Percentiles rank a stretch among this genome's conserved stretches.
These are phyloP conservation scores for Thunnus maccoyii DNA, from an alignment of 2,113 vertebrate species.

Conservation along the genomic window DNA sequence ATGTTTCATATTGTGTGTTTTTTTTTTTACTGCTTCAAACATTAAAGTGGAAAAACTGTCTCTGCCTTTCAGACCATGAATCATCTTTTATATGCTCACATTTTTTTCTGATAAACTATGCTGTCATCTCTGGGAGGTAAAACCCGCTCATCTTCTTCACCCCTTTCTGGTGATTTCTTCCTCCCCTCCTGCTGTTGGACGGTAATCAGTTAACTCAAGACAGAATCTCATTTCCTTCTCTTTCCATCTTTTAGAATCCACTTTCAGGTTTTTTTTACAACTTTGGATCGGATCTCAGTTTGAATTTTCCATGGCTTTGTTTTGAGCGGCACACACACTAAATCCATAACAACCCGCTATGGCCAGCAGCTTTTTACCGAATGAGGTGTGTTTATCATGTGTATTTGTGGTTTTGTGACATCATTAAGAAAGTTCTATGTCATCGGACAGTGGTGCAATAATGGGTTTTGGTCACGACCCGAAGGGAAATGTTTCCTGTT, in stretches of 20 bases:
- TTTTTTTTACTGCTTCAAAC: slow-evolving; percentile 29
- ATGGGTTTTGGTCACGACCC: slow-evolving; percentile 1
- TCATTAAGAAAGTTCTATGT: slow-evolving; percentile 12
- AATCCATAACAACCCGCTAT: slow-evolving; percentile 12
- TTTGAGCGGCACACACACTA: background rate
- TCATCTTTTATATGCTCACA: slow-evolving; percentile 18
- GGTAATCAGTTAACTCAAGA: slow-evolving; percentile 38
- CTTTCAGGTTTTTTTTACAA: slow-evolving; percentile 7
- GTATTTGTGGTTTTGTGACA: slow-evolving; percentile 32
- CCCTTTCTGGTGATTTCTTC: background rate
- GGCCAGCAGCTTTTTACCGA: slow-evolving; percentile 16
- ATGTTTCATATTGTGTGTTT: slow-evolving; percentile 16
- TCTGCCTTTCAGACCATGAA: slow-evolving; percentile 23
- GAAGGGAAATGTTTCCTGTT: slow-evolving; percentile 10
- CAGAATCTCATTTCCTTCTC: slow-evolving; percentile 36
- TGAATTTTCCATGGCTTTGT: slow-evolving; percentile 47
- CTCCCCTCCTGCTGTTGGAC: slow-evolving; percentile 14
- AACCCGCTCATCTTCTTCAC: background rate
- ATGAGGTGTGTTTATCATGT: slow-evolving; percentile 31
- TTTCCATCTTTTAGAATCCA: slow-evolving; percentile 37
- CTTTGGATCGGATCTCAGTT: slow-evolving; percentile 32
- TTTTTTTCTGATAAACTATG: slow-evolving; percentile 17
- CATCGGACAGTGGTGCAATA: background rate
- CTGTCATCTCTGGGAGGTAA: slow-evolving; percentile 19
- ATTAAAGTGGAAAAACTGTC: slow-evolving; percentile 41